Conservation (phyloP, 2,113 vertebrate species). For the Alethe castanea region DNA sequence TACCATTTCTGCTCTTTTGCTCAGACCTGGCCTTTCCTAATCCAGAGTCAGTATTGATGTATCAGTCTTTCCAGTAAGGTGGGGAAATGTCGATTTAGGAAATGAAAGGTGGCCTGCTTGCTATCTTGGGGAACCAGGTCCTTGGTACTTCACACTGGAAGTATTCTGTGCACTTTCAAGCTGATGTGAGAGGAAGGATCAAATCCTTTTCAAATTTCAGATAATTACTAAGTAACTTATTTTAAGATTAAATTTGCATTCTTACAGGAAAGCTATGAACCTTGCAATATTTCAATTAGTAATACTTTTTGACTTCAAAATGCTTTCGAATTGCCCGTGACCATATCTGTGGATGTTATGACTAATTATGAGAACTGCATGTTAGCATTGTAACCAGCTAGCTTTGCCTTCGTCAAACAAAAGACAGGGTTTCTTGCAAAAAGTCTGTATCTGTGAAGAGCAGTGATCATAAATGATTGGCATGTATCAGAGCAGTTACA, state of each 20-base stretch:
- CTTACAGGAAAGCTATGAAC: conserved; percentile 26
- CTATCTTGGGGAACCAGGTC: neutral
- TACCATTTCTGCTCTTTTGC: neutral
- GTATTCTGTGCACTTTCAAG: neutral
- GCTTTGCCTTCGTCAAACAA: neutral
- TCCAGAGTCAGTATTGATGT: neutral
- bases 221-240: conserved; percentile 2
- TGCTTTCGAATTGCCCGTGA: neutral
- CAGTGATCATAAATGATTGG: neutral
- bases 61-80: neutral
- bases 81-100: neutral
- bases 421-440: neutral
- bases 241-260: conserved; percentile 24
- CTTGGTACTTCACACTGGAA: neutral
- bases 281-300: conserved; percentile 30
- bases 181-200: neutral
- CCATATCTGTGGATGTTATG: neutral
- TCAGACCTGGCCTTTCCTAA: neutral
- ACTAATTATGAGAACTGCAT: neutral
- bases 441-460: neutral
- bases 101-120: neutral
- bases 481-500: neutral
- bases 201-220: neutral
- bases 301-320: conserved; percentile 21
- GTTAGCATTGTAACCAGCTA: neutral